A percentile compares a stretch with the other conserved stretches of the same genome.
Evolutionary conservation across 1,140 invertebrate genomes (phyloP).

Genomic region (Adoxophyes honmai): DNA sequence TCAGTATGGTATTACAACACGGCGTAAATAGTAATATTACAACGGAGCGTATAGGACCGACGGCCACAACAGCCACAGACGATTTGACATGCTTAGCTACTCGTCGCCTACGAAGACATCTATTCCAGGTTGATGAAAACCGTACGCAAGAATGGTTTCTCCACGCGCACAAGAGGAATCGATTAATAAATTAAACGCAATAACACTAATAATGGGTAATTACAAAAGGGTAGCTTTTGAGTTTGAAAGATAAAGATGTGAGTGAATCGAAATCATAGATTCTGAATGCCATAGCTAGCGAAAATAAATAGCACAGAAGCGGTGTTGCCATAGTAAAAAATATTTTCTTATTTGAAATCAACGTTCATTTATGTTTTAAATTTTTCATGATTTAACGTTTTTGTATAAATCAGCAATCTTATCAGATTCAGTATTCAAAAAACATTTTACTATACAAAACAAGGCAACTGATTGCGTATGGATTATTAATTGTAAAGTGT

Average conservation of each 20-base stretch:
- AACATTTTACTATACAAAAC: too few species aligned
- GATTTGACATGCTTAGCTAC: constrained; percentile 4
- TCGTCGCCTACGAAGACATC: constrained; percentile 5
- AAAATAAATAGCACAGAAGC: constrained; percentile 34
- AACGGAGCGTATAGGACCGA: background rate
- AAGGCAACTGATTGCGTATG: too few species aligned
- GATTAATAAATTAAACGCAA: background rate
- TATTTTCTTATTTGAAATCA: constrained; percentile 27
- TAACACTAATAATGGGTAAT: background rate
- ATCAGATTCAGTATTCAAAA: too few species aligned
- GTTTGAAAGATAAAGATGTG: constrained; percentile 22
- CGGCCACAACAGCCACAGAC: background rate
- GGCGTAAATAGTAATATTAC: background rate
- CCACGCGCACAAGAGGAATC: background rate
- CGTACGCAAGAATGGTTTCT: background rate
- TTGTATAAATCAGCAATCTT: too few species aligned
- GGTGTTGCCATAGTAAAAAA: constrained; percentile 36
- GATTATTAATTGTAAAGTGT: too few species aligned
- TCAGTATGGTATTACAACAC: constrained; percentile 1
- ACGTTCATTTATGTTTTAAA: background rate
- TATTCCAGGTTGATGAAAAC: constrained; percentile 1
- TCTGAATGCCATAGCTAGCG: constrained; percentile 20
- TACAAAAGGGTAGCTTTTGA: background rate
- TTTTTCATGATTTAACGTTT: background rate
- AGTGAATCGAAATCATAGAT: constrained; percentile 19